phyloP scores from a whole-genome alignment of 2,113 vertebrate genomes.

The Haemorhous mexicanus region DNA sequence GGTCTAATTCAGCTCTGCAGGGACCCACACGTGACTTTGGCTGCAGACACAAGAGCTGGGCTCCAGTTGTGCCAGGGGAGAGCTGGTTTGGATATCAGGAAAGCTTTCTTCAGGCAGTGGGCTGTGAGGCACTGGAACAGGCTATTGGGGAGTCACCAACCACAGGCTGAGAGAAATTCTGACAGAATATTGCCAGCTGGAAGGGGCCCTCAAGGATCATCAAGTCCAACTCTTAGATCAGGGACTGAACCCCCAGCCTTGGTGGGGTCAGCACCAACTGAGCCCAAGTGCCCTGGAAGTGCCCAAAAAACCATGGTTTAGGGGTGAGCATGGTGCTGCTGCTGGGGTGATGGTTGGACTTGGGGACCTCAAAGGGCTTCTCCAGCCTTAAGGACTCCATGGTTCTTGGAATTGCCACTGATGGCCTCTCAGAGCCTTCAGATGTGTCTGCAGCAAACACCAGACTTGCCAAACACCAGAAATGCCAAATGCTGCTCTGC shows the following conservation, averaged over 20 bases:
- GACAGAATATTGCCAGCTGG: not conserved
- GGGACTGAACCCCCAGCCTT: not conserved
- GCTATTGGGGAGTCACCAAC: not conserved
- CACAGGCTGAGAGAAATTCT: not conserved
- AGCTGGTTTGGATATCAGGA: not conserved
- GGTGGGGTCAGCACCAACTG: not conserved
- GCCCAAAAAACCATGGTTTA: not conserved
- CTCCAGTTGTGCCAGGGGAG: rapidly evolving
- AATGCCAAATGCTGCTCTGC: not conserved
- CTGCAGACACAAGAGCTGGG: not conserved
- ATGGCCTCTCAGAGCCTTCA: not conserved
- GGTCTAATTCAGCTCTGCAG: not conserved
- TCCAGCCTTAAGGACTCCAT: not conserved
- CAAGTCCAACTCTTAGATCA: rapidly evolving
- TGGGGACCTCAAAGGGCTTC: not conserved
- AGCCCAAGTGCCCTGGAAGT: not conserved
- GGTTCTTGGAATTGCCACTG: not conserved
- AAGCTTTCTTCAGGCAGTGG: not conserved
- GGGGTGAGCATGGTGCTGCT: not conserved
- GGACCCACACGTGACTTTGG: not conserved
- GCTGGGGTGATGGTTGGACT: not conserved
- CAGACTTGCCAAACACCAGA: not conserved
- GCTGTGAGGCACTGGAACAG: not conserved
- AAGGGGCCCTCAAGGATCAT: not conserved
- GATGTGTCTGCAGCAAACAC: not conserved